A percentile compares a stretch with the other conserved stretches of the same genome.
Conservation (phyloP, 2,797 vertebrate species). For the Eulemur coronatus region DNA sequence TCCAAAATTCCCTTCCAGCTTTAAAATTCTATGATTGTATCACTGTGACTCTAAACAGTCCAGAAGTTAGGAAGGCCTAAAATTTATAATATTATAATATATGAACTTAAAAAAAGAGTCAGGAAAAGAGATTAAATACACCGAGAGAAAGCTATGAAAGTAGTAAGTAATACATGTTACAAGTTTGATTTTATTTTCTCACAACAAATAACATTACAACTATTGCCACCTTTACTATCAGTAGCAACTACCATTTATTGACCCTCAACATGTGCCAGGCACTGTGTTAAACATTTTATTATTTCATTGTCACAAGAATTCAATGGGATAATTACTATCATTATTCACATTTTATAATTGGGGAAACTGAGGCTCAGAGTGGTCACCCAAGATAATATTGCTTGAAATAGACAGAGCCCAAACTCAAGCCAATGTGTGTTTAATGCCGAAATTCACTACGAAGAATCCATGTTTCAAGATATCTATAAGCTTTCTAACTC, state of each 20-base stretch:
- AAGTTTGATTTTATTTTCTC: neutral
- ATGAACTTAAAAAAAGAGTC: neutral
- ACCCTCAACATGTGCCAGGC: neutral
- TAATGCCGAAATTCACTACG: neutral
- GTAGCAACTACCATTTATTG: neutral
- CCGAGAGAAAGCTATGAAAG: neutral
- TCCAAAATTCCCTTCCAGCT: neutral
- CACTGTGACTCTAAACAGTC: neutral
- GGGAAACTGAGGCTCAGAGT: neutral
- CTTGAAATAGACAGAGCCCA: neutral
- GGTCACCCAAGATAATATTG: neutral
- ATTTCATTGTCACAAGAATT: neutral
- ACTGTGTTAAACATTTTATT: neutral
- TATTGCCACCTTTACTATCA: neutral
- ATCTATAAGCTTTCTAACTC: neutral
- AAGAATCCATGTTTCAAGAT: neutral
- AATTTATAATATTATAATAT: neutral
- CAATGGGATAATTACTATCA: neutral
- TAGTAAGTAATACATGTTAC: neutral
- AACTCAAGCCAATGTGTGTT: neutral
- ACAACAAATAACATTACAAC: neutral
- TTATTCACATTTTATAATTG: neutral
- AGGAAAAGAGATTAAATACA: neutral
- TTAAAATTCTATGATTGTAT: neutral
- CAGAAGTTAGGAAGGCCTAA: neutral